A percentile compares a stretch with the other conserved stretches of the same genome.
These are phyloP conservation scores for Phasia obesa DNA, from an alignment of 2,888 invertebrate genomes.

Conservation along the genomic window DNA sequence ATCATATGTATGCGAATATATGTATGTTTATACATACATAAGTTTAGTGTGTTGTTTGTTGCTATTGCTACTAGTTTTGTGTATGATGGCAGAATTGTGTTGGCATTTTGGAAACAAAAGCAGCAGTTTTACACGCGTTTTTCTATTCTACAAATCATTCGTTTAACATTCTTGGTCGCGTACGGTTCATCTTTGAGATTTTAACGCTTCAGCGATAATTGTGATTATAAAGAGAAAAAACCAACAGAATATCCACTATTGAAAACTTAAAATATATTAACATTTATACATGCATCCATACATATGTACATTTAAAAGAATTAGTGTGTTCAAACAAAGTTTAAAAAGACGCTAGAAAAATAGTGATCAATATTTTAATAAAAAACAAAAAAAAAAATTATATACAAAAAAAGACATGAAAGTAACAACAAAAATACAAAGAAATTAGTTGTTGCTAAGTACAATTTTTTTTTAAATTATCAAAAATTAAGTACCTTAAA, in stretches of 20 bases:
- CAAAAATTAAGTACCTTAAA: not conserved
- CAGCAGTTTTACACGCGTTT: conserved; percentile 76
- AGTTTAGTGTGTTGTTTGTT: conserved; percentile 72
- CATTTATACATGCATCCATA: too few relatives aligned
- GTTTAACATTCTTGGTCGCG: conserved; percentile 79
- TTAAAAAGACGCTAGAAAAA: conserved; percentile 11
- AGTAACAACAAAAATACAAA: conserved; percentile 1
- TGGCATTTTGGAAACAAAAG: conserved; percentile 70
- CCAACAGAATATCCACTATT: not conserved
- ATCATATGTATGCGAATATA: not conserved
- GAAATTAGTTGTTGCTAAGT: conserved; percentile 45
- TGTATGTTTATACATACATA: conserved; percentile 61
- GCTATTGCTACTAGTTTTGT: conserved; percentile 49
- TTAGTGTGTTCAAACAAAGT: not conserved
- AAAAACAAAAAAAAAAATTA: conserved; percentile 7
- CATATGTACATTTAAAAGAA: too few relatives aligned
- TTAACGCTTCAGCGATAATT: conserved; percentile 72
- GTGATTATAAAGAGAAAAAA: conserved; percentile 29
- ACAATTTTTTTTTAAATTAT: not conserved
- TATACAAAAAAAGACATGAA: not conserved
- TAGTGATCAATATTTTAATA: conserved; percentile 4
- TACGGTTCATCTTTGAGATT: conserved; percentile 77
- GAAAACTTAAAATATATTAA: not conserved
- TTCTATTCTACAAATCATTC: conserved; percentile 81
- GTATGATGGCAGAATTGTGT: conserved; percentile 49